These are phyloP conservation scores for Oreonectes daqikongensis DNA, from an alignment of 2,797 vertebrate species.

Conservation along the genomic window DNA sequence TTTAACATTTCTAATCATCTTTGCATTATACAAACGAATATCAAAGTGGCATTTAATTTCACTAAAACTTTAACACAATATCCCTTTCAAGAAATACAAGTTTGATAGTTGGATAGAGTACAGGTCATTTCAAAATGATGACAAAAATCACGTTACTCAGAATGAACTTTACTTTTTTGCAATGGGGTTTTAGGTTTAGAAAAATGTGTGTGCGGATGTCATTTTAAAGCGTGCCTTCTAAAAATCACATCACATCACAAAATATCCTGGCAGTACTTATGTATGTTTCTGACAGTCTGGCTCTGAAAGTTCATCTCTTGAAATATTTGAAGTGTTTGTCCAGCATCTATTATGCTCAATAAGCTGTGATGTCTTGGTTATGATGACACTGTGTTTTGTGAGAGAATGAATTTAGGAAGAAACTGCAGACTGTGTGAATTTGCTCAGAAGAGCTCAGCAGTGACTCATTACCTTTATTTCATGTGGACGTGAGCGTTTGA, in stretches of 20 bases:
- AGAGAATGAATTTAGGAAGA: not conserved
- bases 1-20: too few species aligned
- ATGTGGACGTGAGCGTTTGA: slow-evolving; percentile 16
- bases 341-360: slow-evolving; percentile 23
- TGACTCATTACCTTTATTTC: slow-evolving; percentile 26
- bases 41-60: not conserved
- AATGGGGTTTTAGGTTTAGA: too few species aligned
- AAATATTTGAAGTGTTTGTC: slow-evolving; percentile 25
- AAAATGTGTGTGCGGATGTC: too few species aligned
- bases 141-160: too few species aligned
- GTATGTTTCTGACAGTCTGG: not conserved
- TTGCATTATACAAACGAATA: not conserved
- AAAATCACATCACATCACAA: too few species aligned
- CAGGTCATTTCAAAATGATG: too few species aligned
- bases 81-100: too few species aligned
- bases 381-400: slow-evolving; percentile 50
- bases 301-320: not conserved
- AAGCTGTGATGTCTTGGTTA: slow-evolving; percentile 39
- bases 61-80: too few species aligned
- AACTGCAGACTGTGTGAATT: slow-evolving; percentile 24
- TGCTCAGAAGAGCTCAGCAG: slow-evolving; percentile 21
- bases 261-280: too few species aligned
- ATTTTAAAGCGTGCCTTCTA: too few species aligned
- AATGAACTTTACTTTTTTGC: too few species aligned
- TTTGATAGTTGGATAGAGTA: too few species aligned